phyloP scores from a whole-genome alignment of 2,113 vertebrate species.

The Pimephales promelas region DNA sequence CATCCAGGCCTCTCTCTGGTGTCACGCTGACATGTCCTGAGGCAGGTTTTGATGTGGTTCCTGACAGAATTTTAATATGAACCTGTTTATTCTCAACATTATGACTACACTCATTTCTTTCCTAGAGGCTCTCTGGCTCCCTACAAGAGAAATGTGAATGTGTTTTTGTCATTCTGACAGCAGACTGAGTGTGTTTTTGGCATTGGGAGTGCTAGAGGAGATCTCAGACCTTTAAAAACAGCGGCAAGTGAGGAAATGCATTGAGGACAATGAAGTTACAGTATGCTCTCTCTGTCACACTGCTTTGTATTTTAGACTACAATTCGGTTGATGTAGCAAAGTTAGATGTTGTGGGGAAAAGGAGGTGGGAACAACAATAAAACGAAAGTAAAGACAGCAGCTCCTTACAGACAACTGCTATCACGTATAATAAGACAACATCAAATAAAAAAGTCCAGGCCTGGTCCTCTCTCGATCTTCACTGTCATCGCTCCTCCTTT shows the following conservation, averaged over 20 bases:
- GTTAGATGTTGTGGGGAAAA: no score
- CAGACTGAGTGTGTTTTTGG: background rate
- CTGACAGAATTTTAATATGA: slow-evolving; percentile 12
- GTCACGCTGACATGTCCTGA: slow-evolving; percentile 6
- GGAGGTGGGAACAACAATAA: no score
- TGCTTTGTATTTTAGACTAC: background rate
- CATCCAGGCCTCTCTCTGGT: slow-evolving; percentile 67
- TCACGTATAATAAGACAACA: no score
- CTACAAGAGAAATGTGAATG: background rate
- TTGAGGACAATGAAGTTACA: background rate
- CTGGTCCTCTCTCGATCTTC: no score
- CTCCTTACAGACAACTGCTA: no score
- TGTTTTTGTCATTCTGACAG: background rate
- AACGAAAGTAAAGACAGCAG: no score
- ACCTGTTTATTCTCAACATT: slow-evolving; percentile 1
- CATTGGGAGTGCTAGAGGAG: background rate
- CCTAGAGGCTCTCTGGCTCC: background rate
- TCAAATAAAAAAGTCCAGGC: no score
- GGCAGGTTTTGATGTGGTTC: background rate
- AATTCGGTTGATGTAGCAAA: background rate
- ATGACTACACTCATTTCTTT: slow-evolving; percentile 5
- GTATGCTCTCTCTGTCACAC: background rate
- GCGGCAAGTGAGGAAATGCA: background rate
- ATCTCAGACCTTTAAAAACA: slow-evolving; percentile 16
- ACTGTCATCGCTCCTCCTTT: no score